A percentile compares a stretch with the other conserved stretches of the same genome.
phyloP scores from a whole-genome alignment of 2,113 vertebrate genomes.

The Dicaeum eximium region DNA sequence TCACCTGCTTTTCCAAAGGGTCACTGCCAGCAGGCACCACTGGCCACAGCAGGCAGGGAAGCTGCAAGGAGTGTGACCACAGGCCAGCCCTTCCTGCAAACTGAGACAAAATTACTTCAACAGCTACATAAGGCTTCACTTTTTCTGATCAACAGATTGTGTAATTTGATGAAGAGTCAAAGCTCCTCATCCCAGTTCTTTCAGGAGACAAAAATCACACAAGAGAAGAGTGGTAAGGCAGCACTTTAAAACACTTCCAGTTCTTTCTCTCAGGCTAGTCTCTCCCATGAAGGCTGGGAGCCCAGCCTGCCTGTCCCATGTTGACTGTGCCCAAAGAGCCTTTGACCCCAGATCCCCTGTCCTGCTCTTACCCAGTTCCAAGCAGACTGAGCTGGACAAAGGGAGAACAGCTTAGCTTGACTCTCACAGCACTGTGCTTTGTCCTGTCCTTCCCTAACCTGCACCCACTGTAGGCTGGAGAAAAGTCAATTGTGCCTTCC shows the following conservation, averaged over 20 bases:
- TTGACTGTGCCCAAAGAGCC: neutral
- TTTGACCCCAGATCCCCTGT: neutral
- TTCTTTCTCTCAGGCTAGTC: neutral
- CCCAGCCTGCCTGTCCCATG: accelerated
- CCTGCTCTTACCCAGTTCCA: neutral
- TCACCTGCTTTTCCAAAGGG: neutral
- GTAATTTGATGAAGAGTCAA: neutral
- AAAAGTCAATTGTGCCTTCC: neutral
- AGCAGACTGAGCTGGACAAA: neutral
- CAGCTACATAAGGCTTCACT: neutral
- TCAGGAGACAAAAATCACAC: neutral
- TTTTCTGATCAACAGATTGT: neutral
- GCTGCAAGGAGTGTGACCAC: neutral
- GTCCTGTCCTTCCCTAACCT: neutral
- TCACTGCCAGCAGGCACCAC: neutral
- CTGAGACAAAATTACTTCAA: neutral
- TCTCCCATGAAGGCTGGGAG: neutral
- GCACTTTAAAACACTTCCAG: neutral
- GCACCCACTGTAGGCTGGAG: accelerated
- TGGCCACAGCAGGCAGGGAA: neutral
- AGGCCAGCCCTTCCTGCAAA: neutral
- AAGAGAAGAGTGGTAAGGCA: neutral
- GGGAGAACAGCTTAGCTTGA: neutral
- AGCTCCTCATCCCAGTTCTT: neutral
- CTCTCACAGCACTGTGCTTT: neutral